phyloP scores from a whole-genome alignment of 2,797 vertebrate species.

The Enteromius thamalakanensis region DNA sequence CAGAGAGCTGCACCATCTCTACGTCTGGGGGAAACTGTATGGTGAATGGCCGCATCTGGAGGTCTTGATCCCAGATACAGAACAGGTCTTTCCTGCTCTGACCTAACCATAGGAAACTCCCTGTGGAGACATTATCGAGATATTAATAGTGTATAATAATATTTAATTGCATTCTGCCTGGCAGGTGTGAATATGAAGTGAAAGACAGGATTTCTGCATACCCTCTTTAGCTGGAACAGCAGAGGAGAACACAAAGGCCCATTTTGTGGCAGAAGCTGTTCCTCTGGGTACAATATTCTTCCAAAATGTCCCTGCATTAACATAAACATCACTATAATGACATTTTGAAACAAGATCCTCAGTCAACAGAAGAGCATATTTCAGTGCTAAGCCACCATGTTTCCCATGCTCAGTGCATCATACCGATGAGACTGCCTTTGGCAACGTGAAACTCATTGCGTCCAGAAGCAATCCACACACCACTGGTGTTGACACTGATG shows the following conservation, averaged over 20 bases:
- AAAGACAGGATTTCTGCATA: conserved; percentile 22
- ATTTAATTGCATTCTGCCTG: background rate
- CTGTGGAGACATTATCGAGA: conserved; percentile 69
- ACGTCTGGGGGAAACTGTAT: conserved; percentile 86
- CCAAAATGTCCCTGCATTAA: conserved; percentile 89
- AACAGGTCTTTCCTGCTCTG: conserved; percentile 96
- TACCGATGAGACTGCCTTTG: conserved; percentile 89
- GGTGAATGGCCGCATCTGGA: conserved; percentile 87
- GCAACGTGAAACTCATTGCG: conserved; percentile 94
- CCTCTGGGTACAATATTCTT: conserved; percentile 89
- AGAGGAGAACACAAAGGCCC: conserved; percentile 90
- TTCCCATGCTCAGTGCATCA: conserved; percentile 41
- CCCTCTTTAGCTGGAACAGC: conserved; percentile 73
- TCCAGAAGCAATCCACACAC: conserved; percentile 95
- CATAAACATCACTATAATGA: background rate
- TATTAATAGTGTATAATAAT: conserved; percentile 1
- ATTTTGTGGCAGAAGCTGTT: conserved; percentile 91
- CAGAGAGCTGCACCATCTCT: conserved; percentile 87
- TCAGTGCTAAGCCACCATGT: background rate
- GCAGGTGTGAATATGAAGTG: background rate
- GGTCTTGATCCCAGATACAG: conserved; percentile 87
- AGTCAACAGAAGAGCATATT: background rate
- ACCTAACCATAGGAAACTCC: conserved; percentile 92
- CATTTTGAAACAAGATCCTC: conserved; percentile 1
- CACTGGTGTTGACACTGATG: conserved; percentile 84